Evolutionary conservation across 2,888 invertebrate species (phyloP).

Genomic region (Xestoiulus laeticollis): DNA sequence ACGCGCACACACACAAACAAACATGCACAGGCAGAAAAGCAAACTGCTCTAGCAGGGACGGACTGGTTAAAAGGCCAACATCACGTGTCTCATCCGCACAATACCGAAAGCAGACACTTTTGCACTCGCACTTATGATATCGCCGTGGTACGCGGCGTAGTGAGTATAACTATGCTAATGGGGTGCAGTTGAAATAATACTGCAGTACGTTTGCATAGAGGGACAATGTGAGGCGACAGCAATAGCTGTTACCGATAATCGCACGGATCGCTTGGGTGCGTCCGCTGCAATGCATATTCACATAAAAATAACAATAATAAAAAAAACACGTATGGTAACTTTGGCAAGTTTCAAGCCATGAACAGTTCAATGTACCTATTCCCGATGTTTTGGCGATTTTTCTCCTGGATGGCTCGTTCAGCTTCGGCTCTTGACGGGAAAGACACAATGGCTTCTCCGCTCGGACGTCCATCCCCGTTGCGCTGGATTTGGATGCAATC

Average conservation of each 20-base stretch:
- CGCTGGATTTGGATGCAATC: conserved; percentile 66
- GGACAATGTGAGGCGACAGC: background rate
- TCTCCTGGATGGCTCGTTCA: conserved; percentile 65
- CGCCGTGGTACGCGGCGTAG: background rate
- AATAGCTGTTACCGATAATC: background rate
- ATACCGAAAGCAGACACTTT: background rate
- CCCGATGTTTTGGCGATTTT: conserved; percentile 65
- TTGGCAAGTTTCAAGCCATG: conserved; percentile 59
- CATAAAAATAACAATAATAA: conserved; percentile 6
- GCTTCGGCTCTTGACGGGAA: conserved; percentile 65
- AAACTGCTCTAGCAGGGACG: background rate
- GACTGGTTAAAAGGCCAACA: background rate
- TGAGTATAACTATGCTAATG: conserved; percentile 6
- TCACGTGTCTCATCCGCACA: background rate
- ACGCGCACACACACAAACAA: background rate
- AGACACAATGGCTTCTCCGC: conserved; percentile 65
- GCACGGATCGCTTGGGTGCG: background rate
- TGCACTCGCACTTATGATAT: background rate
- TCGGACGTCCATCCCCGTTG: conserved; percentile 65
- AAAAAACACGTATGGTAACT: conserved; percentile 34
- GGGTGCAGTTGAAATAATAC: conserved; percentile 32
- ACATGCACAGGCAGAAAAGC: background rate
- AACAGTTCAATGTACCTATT: conserved; percentile 66
- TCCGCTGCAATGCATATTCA: background rate
- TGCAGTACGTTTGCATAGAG: conserved; percentile 29